Conservation (phyloP, 1,140 invertebrate genomes). For the Orius insidiosus region DNA sequence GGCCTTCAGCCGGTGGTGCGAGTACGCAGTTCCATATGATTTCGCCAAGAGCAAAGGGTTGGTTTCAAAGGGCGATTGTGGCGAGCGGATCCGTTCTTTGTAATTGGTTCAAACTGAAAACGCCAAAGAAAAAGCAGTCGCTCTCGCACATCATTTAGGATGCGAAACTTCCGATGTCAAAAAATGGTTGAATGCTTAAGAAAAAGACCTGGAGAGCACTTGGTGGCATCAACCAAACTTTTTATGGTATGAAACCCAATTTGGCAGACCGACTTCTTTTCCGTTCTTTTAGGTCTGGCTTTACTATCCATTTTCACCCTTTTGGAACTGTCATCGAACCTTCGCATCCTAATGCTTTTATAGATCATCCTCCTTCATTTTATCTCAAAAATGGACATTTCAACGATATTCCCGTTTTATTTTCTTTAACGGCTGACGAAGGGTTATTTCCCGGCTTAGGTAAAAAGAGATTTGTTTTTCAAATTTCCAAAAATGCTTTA, state of each 20-base stretch:
- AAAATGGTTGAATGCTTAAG: conserved; percentile 51
- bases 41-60: conserved; percentile 25
- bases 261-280: too few species aligned
- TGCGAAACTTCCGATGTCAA: conserved; percentile 37
- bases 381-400: not conserved
- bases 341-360: conserved; percentile 1
- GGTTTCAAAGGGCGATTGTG: conserved; percentile 36
- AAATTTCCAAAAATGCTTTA: not conserved
- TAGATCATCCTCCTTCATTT: not conserved
- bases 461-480: not conserved
- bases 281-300: conserved; percentile 27
- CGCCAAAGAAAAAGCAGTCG: conserved; percentile 42
- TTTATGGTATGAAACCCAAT: too few species aligned
- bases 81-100: conserved; percentile 57
- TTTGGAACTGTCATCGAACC: conserved; percentile 8
- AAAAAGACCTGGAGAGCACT: conserved; percentile 34
- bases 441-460: conserved; percentile 1
- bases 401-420: conserved; percentile 3
- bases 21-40: conserved; percentile 21
- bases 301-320: conserved; percentile 7
- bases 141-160: conserved; percentile 44
- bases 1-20: conserved; percentile 25
- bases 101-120: conserved; percentile 48
- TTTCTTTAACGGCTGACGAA: conserved; percentile 6
- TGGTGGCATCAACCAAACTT: conserved; percentile 25